Conservation (phyloP, 1,140 invertebrate genomes). For the Drosophila nebulosa region DNA sequence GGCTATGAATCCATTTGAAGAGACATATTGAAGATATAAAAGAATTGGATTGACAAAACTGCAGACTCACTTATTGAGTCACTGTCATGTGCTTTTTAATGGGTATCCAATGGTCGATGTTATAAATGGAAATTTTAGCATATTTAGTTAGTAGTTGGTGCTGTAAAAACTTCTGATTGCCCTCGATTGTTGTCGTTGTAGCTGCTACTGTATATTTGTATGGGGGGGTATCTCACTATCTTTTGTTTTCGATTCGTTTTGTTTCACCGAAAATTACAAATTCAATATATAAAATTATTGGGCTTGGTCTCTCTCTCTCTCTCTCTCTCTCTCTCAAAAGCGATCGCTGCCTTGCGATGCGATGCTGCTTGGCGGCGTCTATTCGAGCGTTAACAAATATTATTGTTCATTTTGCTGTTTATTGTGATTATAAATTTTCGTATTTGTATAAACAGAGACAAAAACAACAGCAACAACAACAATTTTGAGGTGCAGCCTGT, state of each 20-base stretch:
- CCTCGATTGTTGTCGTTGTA: neutral
- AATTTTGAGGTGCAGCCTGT: conserved; percentile 59
- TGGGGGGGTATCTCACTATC: conserved; percentile 38
- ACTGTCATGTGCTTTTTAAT: too few species aligned
- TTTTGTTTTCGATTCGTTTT: conserved; percentile 50
- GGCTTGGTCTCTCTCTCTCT: conserved; percentile 60
- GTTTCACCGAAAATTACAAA: conserved; percentile 48
- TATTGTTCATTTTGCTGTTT: conserved; percentile 79
- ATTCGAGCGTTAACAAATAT: conserved; percentile 79
- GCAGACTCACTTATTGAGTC: too few species aligned
- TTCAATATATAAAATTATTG: conserved; percentile 75
- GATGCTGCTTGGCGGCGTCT: conserved; percentile 31
- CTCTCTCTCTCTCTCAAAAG: too few species aligned
- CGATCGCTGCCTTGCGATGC: too few species aligned
- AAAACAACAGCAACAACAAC: conserved; percentile 18
- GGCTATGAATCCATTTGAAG: too few species aligned
- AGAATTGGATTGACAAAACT: too few species aligned
- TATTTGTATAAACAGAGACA: conserved; percentile 63
- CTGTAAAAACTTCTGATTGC: neutral
- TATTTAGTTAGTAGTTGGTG: neutral
- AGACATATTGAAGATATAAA: too few species aligned
- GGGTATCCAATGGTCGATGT: conserved; percentile 5
- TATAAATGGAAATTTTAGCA: neutral
- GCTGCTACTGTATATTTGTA: conserved; percentile 16
- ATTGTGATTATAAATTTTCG: conserved; percentile 78